phyloP scores from a whole-genome alignment of 2,797 vertebrate species.

The Anas flavirostris region DNA sequence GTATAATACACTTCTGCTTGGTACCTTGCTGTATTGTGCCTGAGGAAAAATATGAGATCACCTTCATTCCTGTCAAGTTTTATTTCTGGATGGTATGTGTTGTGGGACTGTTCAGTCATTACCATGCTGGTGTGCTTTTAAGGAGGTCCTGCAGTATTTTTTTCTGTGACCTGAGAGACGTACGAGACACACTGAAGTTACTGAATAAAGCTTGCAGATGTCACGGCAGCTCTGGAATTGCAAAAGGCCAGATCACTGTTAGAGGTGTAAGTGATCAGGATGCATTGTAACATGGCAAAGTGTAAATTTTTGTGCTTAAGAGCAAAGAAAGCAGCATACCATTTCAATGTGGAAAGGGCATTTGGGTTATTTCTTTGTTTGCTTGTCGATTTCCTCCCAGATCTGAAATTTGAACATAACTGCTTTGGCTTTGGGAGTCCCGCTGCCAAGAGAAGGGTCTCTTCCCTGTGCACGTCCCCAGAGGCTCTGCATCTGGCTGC shows the following conservation, averaged over 20 bases:
- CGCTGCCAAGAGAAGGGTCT: background rate
- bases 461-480: background rate
- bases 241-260: background rate
- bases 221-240: background rate
- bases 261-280: background rate
- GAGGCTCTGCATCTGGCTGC: background rate
- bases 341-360: background rate
- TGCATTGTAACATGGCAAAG: background rate
- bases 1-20: background rate
- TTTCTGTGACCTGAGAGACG: background rate
- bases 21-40: background rate
- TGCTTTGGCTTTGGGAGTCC: background rate
- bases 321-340: background rate
- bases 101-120: background rate
- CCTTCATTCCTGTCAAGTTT: background rate
- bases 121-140: background rate
- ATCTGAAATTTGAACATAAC: background rate
- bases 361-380: too few species aligned
- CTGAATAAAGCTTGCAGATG: background rate
- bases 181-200: background rate
- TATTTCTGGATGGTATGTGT: background rate
- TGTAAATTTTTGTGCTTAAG: background rate
- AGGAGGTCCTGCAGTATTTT: background rate
- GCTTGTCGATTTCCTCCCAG: accelerated
- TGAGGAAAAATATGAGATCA: background rate